phyloP scores from a whole-genome alignment of 64 coral and sea anemone genomes.

The Montipora efflorescens region DNA sequence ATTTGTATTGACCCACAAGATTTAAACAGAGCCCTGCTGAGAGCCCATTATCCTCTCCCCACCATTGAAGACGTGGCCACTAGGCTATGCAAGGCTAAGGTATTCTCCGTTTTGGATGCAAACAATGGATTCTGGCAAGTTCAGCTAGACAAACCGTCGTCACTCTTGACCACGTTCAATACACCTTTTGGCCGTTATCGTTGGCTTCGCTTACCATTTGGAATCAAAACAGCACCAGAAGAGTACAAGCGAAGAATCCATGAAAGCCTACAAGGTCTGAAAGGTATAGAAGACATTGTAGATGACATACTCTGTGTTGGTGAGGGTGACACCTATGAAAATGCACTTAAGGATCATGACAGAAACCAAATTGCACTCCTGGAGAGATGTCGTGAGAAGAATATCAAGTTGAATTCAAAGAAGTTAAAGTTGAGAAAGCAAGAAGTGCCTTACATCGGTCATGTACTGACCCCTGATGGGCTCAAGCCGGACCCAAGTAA shows the following conservation, averaged over 20 bases:
- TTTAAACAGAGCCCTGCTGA: slow-evolving; percentile 18
- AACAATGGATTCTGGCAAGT: slow-evolving; percentile 30
- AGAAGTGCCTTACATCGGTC: neutral
- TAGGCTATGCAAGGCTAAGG: too few species aligned
- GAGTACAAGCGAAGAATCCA: neutral
- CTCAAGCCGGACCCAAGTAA: too few species aligned
- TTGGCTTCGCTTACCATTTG: slow-evolving; percentile 38
- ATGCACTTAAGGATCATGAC: slow-evolving; percentile 20
- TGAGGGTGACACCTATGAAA: neutral
- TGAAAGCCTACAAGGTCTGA: neutral
- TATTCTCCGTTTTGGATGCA: too few species aligned
- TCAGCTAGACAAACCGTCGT: slow-evolving; percentile 3
- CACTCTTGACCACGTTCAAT: slow-evolving; percentile 9
- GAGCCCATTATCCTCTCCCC: slow-evolving; percentile 46
- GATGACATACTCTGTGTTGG: slow-evolving; percentile 28
- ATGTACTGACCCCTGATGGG: too few species aligned
- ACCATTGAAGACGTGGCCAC: slow-evolving; percentile 22
- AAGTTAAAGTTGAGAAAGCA: slow-evolving; percentile 8
- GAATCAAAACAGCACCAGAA: neutral
- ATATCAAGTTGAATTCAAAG: neutral
- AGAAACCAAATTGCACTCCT: neutral
- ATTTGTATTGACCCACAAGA: slow-evolving; percentile 34
- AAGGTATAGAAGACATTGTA: slow-evolving; percentile 17
- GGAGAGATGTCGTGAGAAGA: slow-evolving; percentile 1
- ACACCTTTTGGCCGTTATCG: slow-evolving; percentile 38